Percentiles rank a stretch among this genome's conserved stretches.
phyloP scores from a whole-genome alignment of 2,888 invertebrate genomes.

The Parnassius apollo region DNA sequence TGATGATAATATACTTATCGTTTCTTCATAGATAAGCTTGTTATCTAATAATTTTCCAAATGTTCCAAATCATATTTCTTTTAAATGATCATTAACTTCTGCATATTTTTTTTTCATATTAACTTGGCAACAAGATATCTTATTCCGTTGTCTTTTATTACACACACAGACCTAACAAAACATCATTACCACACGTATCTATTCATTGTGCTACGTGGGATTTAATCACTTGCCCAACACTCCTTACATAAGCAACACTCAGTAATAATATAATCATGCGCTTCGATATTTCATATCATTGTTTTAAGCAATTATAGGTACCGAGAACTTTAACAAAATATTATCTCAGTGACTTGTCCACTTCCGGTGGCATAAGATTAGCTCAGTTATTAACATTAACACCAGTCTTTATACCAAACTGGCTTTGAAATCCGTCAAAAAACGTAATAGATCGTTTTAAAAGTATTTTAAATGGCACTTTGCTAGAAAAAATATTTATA shows the following conservation, averaged over 20 bases:
- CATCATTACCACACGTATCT: slow-evolving; percentile 24
- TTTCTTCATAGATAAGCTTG: too few relatives aligned
- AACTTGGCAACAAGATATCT: neutral
- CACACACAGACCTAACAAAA: slow-evolving; percentile 7
- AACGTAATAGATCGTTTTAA: too few relatives aligned
- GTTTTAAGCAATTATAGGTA: slow-evolving; percentile 36
- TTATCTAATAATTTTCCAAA: too few relatives aligned
- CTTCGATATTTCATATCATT: slow-evolving; percentile 34
- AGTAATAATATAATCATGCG: slow-evolving; percentile 21
- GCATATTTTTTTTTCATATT: too few relatives aligned
- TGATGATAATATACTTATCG: too few relatives aligned
- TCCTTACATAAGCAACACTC: slow-evolving; percentile 19
- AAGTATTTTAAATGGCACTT: too few relatives aligned
- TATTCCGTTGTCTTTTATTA: neutral
- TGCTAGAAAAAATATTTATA: too few relatives aligned
- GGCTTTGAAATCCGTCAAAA: neutral
- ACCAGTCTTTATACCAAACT: slow-evolving; percentile 6
- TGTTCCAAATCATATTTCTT: too few relatives aligned
- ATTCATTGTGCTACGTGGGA: slow-evolving; percentile 24
- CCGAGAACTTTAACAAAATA: slow-evolving; percentile 39
- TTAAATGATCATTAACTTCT: too few relatives aligned
- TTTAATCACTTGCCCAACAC: slow-evolving; percentile 23
- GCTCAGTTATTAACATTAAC: slow-evolving; percentile 33
- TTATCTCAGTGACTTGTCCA: slow-evolving; percentile 47
- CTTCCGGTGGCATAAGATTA: slow-evolving; percentile 52